Evolutionary conservation across 2,113 vertebrate genomes (phyloP), one percentile per base, ranked within the genome.

Genomic region (Carassius carassius): DNA sequence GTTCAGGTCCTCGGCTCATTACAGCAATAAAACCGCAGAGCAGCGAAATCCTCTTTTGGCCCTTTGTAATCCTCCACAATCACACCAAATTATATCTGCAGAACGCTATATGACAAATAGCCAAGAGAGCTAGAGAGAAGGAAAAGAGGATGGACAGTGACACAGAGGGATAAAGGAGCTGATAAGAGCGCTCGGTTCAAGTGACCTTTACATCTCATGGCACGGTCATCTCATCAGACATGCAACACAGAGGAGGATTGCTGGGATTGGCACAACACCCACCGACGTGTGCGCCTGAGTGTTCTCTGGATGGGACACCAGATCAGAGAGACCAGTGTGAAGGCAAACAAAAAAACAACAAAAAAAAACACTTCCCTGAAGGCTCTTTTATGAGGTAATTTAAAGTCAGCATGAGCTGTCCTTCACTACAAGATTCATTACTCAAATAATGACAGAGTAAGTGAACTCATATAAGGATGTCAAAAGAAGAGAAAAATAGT

Each of bases 21-120:
- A 88, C 41, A 73, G 76, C 81, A 86, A 81, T 86, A 86, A 85
- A 83, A 85, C 87, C 37, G 47, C 58, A 54, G 60, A 70, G 76
- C 81, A 12, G 32, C 49, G 3, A 78, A 88, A 86, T 88, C 87
- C 87, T 88, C 76, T 80, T 62, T 77, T 83, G 67, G 81, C 81
- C 84, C 85, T 62, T 65, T 83, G 84, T 83, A 86, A 86, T 88
- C 84, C 84, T n/a, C 44, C 29, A 69, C 84, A 83, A 86, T 88
- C 84, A 70, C 44, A 58, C 80, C 32, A 78, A 88, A 83, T 86
- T 70, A 86, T 83, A 63, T 78, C 81, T 44, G 65, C 41, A 77
- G 78, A 67, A 62, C 23, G 12, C 51, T 49, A 85, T 76, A 87
- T 54, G 87, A 82, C 87, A 85, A 58, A 85, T 47, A 75, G 56